A percentile compares a stretch with the other conserved stretches of the same genome.
Conservation (phyloP, 2,888 invertebrate species). For the Napeogenes sylphis region DNA sequence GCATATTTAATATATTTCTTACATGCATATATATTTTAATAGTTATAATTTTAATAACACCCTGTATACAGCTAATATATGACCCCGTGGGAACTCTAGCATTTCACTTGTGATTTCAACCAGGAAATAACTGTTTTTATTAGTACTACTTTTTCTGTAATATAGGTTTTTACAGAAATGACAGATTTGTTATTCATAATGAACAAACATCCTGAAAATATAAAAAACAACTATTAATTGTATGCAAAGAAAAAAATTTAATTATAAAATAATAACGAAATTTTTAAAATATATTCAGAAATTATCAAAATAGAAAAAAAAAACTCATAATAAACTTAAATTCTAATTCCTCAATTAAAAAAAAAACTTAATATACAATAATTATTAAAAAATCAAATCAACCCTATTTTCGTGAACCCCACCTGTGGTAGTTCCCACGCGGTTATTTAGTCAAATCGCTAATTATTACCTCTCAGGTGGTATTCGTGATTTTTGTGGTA, state of each 20-base stretch:
- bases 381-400: no score
- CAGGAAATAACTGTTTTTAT: conserved; percentile 55
- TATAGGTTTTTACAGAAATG: conserved; percentile 16
- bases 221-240: neutral
- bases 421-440: neutral
- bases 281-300: no score
- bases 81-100: conserved; percentile 64
- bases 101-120: conserved; percentile 47
- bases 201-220: neutral
- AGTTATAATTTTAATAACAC: conserved; percentile 30
- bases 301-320: no score
- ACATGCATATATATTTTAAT: neutral
- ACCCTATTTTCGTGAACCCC: no score
- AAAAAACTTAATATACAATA: neutral
- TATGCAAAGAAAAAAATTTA: no score
- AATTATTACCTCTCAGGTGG: conserved; percentile 6
- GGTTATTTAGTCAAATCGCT: conserved; percentile 15
- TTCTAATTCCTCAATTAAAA: no score
- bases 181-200: neutral
- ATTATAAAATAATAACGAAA: no score
- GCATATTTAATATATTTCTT: no score
- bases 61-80: conserved; percentile 41
- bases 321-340: no score
- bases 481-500: conserved; percentile 6
- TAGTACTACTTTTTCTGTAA: conserved; percentile 15